These are phyloP conservation scores for Rhea americana DNA, from an alignment of 2,113 vertebrate species.

Conservation along the genomic window DNA sequence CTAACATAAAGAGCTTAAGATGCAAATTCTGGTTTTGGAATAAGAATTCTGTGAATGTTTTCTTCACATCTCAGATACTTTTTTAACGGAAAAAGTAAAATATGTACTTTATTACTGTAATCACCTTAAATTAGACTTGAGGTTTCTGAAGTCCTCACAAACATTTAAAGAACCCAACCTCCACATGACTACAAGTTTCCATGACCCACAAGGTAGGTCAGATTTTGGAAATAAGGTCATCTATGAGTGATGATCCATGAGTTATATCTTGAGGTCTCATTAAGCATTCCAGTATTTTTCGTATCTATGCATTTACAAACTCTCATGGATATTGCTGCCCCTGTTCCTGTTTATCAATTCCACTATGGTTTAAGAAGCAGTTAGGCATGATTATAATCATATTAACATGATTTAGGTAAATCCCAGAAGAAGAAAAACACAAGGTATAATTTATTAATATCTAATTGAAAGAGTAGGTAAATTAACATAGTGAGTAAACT, in stretches of 20 bases:
- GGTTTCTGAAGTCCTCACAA: background rate
- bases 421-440: background rate
- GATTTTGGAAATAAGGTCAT: background rate
- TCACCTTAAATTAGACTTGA: background rate
- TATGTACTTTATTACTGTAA: background rate
- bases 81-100: background rate
- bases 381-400: background rate
- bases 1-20: background rate
- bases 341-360: background rate
- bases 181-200: background rate
- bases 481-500: no score
- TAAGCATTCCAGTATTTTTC: background rate
- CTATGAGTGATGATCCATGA: background rate
- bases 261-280: background rate
- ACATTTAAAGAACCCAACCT: background rate
- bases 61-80: background rate
- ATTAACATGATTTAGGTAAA: background rate
- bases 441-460: background rate
- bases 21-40: background rate
- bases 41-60: background rate
- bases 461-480: background rate
- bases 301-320: background rate
- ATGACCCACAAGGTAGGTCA: accelerated
- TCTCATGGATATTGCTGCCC: accelerated
- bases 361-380: background rate